Conservation (phyloP, 2,888 invertebrate species). For the Drosophila gaucha region DNA sequence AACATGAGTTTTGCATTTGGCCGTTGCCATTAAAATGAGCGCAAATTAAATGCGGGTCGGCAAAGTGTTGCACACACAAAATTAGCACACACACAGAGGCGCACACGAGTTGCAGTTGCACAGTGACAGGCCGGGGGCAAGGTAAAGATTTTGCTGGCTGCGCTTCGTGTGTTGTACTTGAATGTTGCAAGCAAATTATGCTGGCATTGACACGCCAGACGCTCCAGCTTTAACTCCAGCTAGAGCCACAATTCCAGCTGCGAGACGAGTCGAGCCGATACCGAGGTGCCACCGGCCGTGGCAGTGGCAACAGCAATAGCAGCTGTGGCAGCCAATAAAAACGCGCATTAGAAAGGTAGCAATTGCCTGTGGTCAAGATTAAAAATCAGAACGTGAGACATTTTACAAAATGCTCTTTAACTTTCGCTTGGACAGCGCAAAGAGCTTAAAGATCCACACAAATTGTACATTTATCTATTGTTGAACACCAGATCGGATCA, state of each 20-base stretch:
- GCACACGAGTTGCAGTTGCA: conserved; percentile 36
- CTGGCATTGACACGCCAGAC: conserved; percentile 79
- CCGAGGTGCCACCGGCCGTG: conserved; percentile 44
- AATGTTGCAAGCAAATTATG: conserved; percentile 80
- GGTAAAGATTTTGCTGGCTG: conserved; percentile 27
- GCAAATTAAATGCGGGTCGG: conserved; percentile 82
- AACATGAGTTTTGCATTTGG: conserved; percentile 82
- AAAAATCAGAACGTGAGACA: conserved; percentile 80
- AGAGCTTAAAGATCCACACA: conserved; percentile 19
- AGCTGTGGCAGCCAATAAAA: conserved; percentile 68
- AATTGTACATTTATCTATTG: conserved; percentile 50
- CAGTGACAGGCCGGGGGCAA: neutral
- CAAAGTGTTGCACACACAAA: conserved; percentile 74
- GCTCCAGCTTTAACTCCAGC: conserved; percentile 39
- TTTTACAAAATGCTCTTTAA: conserved; percentile 72
- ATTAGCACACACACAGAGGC: conserved; percentile 72
- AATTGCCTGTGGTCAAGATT: conserved; percentile 76
- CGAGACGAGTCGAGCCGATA: conserved; percentile 39
- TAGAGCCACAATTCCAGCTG: conserved; percentile 46
- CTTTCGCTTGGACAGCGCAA: conserved; percentile 46
- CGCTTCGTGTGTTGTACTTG: conserved; percentile 58
- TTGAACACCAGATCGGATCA: conserved; percentile 39
- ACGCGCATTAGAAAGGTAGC: conserved; percentile 81
- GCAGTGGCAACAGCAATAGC: conserved; percentile 25
- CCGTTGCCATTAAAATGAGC: conserved; percentile 78